Percentiles rank a stretch among this genome's conserved stretches.
Evolutionary conservation across 2,113 vertebrate genomes (phyloP).

Genomic region (Xenopus tropicalis): DNA sequence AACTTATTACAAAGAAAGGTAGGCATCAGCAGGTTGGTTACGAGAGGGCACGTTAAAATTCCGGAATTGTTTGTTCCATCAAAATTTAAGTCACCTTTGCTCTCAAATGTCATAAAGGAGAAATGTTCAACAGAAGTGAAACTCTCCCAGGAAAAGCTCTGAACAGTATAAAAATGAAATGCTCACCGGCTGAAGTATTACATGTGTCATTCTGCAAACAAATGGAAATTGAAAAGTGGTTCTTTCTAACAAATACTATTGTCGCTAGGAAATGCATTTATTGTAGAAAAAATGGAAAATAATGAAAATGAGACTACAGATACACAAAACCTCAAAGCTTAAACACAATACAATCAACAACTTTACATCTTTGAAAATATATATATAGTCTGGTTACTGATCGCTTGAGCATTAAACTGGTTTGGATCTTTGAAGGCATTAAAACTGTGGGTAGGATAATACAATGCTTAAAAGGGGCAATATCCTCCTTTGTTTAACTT

Average conservation of each 20-base stretch:
- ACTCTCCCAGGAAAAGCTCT: conserved; percentile 33
- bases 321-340: background rate
- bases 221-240: conserved; percentile 39
- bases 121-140: conserved; percentile 39
- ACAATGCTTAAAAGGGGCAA: too few species aligned
- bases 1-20: background rate
- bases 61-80: conserved; percentile 24
- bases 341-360: too few species aligned
- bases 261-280: conserved; percentile 18
- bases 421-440: too few species aligned
- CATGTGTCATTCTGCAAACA: conserved; percentile 39
- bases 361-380: background rate
- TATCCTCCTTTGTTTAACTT: too few species aligned
- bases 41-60: conserved; percentile 32
- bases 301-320: conserved; percentile 11
- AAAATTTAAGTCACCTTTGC: conserved; percentile 37
- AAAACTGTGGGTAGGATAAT: too few species aligned
- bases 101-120: conserved; percentile 37
- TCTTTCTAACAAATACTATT: conserved; percentile 30
- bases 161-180: conserved; percentile 37
- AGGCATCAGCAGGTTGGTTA: conserved; percentile 21
- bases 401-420: too few species aligned
- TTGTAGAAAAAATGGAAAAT: conserved; percentile 19
- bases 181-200: conserved; percentile 24
- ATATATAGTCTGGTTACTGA: background rate